Conservation (phyloP, 2,113 vertebrate species). For the Sakesphorus luctuosus region DNA sequence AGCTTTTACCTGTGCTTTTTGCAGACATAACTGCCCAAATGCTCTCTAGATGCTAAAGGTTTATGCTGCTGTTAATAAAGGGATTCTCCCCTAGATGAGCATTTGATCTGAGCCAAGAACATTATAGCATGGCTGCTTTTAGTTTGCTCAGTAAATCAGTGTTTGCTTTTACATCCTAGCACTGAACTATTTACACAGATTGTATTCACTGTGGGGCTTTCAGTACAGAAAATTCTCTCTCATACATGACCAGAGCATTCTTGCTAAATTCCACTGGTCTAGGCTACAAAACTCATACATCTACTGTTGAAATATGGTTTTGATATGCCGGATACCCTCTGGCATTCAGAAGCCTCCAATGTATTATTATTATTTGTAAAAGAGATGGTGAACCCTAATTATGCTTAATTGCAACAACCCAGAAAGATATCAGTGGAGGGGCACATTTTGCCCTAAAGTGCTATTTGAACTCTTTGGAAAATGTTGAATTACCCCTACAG, state of each 20-base stretch:
- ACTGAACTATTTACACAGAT: not conserved
- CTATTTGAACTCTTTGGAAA: slow-evolving; percentile 38
- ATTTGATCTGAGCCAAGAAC: slow-evolving; percentile 23
- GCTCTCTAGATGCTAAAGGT: not conserved
- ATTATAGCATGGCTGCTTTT: not conserved
- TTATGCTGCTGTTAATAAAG: slow-evolving; percentile 24
- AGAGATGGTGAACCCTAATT: not conserved
- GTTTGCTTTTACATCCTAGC: slow-evolving; percentile 39
- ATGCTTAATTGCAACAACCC: not conserved
- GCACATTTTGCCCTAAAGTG: slow-evolving; percentile 19
- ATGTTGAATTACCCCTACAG: slow-evolving; percentile 30
- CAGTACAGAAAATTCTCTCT: not conserved
- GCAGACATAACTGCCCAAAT: not conserved
- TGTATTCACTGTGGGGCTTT: not conserved
- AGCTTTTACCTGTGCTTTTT: not conserved
- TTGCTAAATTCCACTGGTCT: not conserved
- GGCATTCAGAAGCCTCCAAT: not conserved
- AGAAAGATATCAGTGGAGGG: not conserved
- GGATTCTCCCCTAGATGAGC: not conserved
- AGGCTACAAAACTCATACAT: not conserved
- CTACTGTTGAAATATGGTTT: not conserved
- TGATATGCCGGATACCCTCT: not conserved
- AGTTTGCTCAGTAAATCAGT: slow-evolving; percentile 29
- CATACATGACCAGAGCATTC: not conserved
- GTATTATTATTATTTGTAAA: slow-evolving; percentile 22